These are phyloP conservation scores for Neocrepidodera transversa DNA, from an alignment of 2,888 invertebrate genomes.

Conservation along the genomic window DNA sequence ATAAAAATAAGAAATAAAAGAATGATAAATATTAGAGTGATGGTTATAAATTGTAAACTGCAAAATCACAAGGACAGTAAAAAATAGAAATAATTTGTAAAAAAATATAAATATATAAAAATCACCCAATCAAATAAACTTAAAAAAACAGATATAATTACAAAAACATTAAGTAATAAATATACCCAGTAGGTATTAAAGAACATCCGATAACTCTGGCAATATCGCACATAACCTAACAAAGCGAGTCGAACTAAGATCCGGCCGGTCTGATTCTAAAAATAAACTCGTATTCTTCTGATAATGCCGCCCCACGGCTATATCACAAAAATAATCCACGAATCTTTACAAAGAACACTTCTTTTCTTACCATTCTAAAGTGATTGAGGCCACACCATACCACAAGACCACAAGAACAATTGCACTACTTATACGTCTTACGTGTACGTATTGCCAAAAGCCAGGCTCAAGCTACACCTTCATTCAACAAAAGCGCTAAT, in stretches of 20 bases:
- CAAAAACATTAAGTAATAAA: too few species aligned
- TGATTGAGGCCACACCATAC: conserved; percentile 9
- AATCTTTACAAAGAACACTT: conserved; percentile 8
- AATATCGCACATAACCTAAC: conserved; percentile 19
- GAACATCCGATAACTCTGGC: too few species aligned
- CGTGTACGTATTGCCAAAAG: conserved; percentile 19
- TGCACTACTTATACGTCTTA: conserved; percentile 18
- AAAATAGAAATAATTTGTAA: too few species aligned
- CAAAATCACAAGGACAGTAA: too few species aligned
- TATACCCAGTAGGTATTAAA: too few species aligned
- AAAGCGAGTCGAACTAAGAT: neutral
- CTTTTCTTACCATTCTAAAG: conserved; percentile 14
- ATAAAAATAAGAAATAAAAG: too few species aligned
- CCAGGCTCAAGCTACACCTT: neutral
- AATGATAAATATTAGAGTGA: too few species aligned
- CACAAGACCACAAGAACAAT: conserved; percentile 22
- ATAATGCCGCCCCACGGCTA: neutral
- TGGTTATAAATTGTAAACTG: too few species aligned
- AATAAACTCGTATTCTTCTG: conserved; percentile 5
- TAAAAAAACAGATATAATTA: too few species aligned
- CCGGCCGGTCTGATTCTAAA: conserved; percentile 14
- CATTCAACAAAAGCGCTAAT: neutral
- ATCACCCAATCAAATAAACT: too few species aligned
- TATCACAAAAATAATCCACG: neutral
- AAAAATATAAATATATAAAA: too few species aligned